Conservation (phyloP, 2,113 vertebrate species). For the Strigops habroptila region DNA sequence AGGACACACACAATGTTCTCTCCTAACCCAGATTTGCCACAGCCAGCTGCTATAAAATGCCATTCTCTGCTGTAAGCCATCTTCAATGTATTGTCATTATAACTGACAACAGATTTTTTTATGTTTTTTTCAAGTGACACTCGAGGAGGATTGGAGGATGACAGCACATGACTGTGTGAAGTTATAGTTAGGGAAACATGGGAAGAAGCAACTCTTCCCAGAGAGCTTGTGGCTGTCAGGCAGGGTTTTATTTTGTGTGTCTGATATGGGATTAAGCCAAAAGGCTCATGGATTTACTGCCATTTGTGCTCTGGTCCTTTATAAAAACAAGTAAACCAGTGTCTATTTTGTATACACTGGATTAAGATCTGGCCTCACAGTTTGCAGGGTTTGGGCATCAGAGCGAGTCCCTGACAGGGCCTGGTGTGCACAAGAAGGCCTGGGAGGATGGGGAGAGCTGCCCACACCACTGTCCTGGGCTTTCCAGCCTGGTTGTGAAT, state of each 20-base stretch:
- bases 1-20: conserved; percentile 28
- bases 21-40: conserved; percentile 36
- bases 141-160: conserved; percentile 3
- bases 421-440: background rate
- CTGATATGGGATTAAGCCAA: conserved; percentile 29
- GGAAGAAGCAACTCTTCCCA: background rate
- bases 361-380: background rate
- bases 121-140: background rate
- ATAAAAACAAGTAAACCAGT: background rate
- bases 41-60: background rate
- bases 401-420: background rate
- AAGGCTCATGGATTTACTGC: conserved; percentile 13
- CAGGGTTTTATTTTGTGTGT: background rate
- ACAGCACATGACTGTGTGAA: conserved; percentile 36
- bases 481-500: background rate
- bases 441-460: background rate
- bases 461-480: accelerated
- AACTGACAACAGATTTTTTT: conserved; percentile 8
- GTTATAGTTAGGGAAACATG: background rate
- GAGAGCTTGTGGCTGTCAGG: background rate
- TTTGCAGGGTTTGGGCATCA: background rate
- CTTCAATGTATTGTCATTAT: conserved; percentile 24
- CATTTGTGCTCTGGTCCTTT: background rate
- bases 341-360: background rate
- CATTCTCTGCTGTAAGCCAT: conserved; percentile 18